Conservation (phyloP, 2,113 vertebrate genomes). For the Tachycineta bicolor region DNA sequence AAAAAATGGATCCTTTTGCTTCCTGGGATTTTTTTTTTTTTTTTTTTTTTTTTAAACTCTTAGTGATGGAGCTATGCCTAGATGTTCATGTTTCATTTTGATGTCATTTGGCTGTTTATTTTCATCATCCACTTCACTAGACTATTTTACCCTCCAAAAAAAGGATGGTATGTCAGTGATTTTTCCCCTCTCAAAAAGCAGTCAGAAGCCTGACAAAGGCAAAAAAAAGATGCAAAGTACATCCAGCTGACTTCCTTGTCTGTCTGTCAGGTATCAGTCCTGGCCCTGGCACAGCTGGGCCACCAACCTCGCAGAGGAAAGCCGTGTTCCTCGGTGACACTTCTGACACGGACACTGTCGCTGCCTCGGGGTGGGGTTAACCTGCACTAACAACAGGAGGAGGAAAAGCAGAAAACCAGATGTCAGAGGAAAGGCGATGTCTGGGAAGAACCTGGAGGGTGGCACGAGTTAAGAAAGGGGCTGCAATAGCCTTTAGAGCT, state of each 20-base stretch:
- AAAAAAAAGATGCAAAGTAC: background rate
- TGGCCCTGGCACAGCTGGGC: background rate
- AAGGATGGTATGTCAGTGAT: fast-evolving
- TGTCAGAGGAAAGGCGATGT: background rate
- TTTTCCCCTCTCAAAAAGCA: background rate
- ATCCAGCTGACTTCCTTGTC: background rate
- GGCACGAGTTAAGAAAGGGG: background rate
- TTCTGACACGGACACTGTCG: constrained; percentile 20
- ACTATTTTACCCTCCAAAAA: background rate
- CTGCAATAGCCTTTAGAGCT: background rate
- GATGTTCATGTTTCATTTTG: background rate
- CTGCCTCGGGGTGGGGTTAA: background rate
- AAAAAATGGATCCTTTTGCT: background rate
- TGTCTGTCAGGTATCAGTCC: background rate
- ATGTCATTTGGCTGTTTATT: background rate
- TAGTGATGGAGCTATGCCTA: background rate
- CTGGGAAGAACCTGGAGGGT: background rate
- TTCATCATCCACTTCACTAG: background rate
- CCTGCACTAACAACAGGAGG: background rate
- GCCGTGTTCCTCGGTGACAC: background rate
- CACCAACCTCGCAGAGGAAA: background rate
- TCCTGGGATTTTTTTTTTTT: background rate
- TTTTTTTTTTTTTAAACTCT: background rate
- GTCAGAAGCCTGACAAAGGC: background rate
- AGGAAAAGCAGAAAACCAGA: background rate